Evolutionary conservation across 2,797 vertebrate genomes (phyloP).

Genomic region (Liparis tanakae): DNA sequence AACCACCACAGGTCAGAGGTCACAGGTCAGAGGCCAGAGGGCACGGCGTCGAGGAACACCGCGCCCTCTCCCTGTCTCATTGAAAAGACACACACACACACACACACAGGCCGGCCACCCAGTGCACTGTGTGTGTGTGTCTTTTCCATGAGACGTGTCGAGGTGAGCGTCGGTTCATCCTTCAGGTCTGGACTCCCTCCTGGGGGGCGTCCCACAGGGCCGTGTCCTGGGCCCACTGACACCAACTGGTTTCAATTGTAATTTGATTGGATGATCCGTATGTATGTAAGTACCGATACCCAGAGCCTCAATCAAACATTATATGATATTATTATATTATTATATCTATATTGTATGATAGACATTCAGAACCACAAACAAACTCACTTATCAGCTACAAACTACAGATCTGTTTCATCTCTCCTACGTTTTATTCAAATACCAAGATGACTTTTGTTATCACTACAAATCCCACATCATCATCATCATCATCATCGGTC

Average conservation of each 20-base stretch:
- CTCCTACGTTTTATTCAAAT: not conserved
- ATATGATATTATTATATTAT: too few relatives aligned
- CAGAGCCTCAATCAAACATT: not conserved
- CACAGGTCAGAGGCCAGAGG: conserved; percentile 21
- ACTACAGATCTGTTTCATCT: not conserved
- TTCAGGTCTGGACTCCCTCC: too few relatives aligned
- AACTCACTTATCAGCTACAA: not conserved
- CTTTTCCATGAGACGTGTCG: too few relatives aligned
- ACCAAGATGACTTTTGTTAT: not conserved
- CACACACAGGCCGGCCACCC: too few relatives aligned
- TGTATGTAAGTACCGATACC: not conserved
- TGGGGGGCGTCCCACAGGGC: conserved; percentile 24
- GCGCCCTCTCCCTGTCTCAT: too few relatives aligned
- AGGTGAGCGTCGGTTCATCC: too few relatives aligned
- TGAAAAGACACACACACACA: too few relatives aligned
- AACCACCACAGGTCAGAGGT: too few relatives aligned
- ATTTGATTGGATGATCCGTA: not conserved
- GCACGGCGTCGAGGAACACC: not conserved
- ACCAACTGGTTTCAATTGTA: too few relatives aligned
- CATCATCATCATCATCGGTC: not conserved
- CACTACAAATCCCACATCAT: not conserved
- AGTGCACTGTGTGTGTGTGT: too few relatives aligned
- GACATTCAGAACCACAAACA: not conserved
- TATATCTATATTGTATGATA: not conserved
- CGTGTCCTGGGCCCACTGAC: not conserved